Conservation (phyloP, 2,888 invertebrate species). For the Rhagophthalmus giganteus region DNA sequence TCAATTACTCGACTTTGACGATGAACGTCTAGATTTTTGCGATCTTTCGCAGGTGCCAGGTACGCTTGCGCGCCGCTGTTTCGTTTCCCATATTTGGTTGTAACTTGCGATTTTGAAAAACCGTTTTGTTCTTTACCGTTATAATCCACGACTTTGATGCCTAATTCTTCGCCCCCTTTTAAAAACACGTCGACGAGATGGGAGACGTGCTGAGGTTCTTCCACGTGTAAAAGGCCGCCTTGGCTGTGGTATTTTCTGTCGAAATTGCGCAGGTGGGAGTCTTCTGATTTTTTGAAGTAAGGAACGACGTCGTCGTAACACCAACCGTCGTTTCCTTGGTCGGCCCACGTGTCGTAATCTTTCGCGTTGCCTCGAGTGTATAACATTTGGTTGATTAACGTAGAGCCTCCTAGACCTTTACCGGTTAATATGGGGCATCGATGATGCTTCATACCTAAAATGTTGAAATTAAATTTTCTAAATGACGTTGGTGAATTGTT, state of each 20-base stretch:
- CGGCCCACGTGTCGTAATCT: slow-evolving; percentile 80
- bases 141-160: slow-evolving; percentile 63
- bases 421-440: slow-evolving; percentile 56
- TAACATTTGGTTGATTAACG: slow-evolving; percentile 80
- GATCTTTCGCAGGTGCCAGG: slow-evolving; percentile 59
- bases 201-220: slow-evolving; percentile 40
- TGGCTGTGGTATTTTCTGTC: slow-evolving; percentile 60
- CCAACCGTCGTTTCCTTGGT: slow-evolving; percentile 74
- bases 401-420: slow-evolving; percentile 80
- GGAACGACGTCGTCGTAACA: slow-evolving; percentile 72
- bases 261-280: slow-evolving; percentile 63
- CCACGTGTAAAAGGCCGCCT: slow-evolving; percentile 62
- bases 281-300: slow-evolving; percentile 79
- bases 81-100: slow-evolving; percentile 67
- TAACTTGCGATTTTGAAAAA: slow-evolving; percentile 64
- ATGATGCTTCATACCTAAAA: slow-evolving; percentile 40
- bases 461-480: too few relatives aligned
- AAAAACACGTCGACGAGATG: slow-evolving; percentile 56
- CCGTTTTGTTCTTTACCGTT: slow-evolving; percentile 65
- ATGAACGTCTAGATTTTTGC: slow-evolving; percentile 64
- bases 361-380: slow-evolving; percentile 70
- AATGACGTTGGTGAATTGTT: too few relatives aligned
- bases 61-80: slow-evolving; percentile 71
- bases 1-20: not conserved
- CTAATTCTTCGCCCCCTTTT: slow-evolving; percentile 63